Percentiles rank a stretch among this genome's conserved stretches.
Conservation (phyloP, 2,888 invertebrate species). For the Halictus quadricinctus region DNA sequence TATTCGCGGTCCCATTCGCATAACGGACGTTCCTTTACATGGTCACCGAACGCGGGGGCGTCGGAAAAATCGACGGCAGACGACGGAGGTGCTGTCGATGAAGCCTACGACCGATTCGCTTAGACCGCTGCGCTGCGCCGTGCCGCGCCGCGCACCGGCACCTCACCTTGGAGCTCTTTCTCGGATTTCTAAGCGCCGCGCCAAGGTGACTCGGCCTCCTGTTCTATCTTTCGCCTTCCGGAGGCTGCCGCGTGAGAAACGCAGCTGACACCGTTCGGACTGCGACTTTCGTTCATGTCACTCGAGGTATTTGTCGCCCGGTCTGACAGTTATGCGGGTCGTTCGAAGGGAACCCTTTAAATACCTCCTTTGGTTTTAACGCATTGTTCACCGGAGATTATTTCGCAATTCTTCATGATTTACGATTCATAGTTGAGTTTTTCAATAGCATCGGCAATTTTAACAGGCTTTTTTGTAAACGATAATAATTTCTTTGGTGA, state of each 20-base stretch:
- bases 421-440: neutral
- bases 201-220: slow-evolving; percentile 45
- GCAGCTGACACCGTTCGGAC: neutral
- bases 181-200: slow-evolving; percentile 56
- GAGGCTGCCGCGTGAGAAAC: slow-evolving; percentile 53
- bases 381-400: neutral
- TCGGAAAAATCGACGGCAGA: neutral
- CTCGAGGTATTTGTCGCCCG: neutral
- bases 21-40: slow-evolving; percentile 26
- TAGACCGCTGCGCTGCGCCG: neutral
- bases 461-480: no score
- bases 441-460: neutral
- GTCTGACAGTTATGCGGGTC: no score
- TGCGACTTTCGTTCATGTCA: neutral
- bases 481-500: neutral
- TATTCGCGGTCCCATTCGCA: slow-evolving; percentile 51
- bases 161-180: slow-evolving; percentile 54
- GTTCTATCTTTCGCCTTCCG: slow-evolving; percentile 38
- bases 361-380: neutral
- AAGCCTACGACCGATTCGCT: slow-evolving; percentile 36
- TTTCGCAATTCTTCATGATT: neutral
- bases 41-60: neutral
- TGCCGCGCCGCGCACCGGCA: neutral
- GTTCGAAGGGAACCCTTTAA: neutral
- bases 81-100: slow-evolving; percentile 8